phyloP scores from a whole-genome alignment of 2,888 invertebrate species.

The Zaprionus obscuricornis region DNA sequence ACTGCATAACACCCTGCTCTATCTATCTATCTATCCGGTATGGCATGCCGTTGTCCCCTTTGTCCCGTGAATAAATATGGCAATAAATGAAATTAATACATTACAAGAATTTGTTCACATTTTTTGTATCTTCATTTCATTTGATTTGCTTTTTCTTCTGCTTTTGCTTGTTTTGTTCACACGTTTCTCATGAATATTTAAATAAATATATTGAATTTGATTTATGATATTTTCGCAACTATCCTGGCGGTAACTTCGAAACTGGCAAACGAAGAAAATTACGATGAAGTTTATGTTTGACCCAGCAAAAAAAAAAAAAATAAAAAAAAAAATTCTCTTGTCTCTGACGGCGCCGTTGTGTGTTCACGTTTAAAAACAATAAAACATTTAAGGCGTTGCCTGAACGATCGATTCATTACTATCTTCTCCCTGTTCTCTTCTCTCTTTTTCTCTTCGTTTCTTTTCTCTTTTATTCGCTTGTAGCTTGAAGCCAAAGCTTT shows the following conservation, averaged over 20 bases:
- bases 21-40: conserved; percentile 6
- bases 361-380: conserved; percentile 48
- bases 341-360: conserved; percentile 44
- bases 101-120: conserved; percentile 57
- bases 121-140: conserved; percentile 21
- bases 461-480: background rate
- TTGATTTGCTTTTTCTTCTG: conserved; percentile 18
- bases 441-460: background rate
- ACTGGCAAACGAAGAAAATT: conserved; percentile 4
- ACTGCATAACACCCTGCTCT: background rate
- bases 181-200: conserved; percentile 76
- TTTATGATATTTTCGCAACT: conserved; percentile 53
- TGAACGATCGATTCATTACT: conserved; percentile 42
- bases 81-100: conserved; percentile 80
- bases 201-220: conserved; percentile 56
- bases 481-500: conserved; percentile 1
- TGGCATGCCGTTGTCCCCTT: conserved; percentile 3
- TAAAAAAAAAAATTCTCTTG: background rate
- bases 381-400: conserved; percentile 71
- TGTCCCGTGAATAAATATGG: conserved; percentile 72
- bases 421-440: conserved; percentile 1
- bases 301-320: background rate
- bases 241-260: conserved; percentile 25
- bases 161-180: conserved; percentile 52
- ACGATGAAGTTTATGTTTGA: background rate